A percentile compares a stretch with the other conserved stretches of the same genome.
phyloP scores from a whole-genome alignment of 2,797 vertebrate species.

The Heterohyrax brucei region DNA sequence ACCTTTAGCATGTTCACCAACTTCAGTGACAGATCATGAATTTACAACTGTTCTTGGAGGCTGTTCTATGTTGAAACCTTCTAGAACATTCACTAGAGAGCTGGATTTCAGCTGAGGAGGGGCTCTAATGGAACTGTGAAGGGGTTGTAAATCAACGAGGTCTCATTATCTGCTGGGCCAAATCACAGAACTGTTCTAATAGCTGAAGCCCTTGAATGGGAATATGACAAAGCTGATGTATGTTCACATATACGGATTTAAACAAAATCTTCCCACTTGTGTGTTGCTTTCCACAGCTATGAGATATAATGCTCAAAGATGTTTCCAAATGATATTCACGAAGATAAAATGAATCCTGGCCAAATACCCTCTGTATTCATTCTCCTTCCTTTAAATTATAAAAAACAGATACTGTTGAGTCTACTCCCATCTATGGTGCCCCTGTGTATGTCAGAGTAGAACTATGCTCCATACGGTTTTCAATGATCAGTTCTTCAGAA shows the following conservation, averaged over 20 bases:
- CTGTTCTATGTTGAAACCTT: rapidly evolving
- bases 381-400: neutral
- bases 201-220: rapidly evolving
- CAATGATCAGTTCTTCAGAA: neutral
- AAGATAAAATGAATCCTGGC: neutral
- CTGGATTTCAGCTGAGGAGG: rapidly evolving
- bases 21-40: rapidly evolving
- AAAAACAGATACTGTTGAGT: neutral
- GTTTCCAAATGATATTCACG: neutral
- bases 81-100: neutral
- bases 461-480: neutral
- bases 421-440: neutral
- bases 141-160: neutral
- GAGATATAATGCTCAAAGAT: neutral
- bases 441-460: neutral
- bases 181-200: rapidly evolving
- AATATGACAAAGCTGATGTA: rapidly evolving
- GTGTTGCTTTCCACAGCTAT: neutral
- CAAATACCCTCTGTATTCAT: rapidly evolving
- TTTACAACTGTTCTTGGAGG: rapidly evolving
- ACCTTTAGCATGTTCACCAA: neutral
- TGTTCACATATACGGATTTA: rapidly evolving
- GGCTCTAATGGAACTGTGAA: rapidly evolving
- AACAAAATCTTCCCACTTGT: too few species aligned
- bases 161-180: rapidly evolving